These are phyloP conservation scores for Calyptomena viridis DNA, from an alignment of 2,113 vertebrate genomes.

Conservation along the genomic window DNA sequence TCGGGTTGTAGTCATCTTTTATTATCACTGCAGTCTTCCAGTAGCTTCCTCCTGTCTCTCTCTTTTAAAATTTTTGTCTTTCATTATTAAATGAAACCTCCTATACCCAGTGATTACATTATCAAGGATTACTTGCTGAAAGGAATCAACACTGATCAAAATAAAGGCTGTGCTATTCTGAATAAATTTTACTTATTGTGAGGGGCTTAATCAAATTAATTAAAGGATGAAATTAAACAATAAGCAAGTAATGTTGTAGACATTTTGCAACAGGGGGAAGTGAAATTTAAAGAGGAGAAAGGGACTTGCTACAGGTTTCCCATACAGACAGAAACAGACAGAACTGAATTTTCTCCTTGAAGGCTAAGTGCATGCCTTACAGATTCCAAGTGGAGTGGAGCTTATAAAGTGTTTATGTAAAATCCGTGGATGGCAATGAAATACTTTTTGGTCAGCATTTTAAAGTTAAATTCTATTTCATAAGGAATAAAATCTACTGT, in stretches of 20 bases:
- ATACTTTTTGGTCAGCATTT: conserved; percentile 18
- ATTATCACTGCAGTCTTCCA: conserved; percentile 46
- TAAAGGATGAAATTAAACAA: conserved; percentile 20
- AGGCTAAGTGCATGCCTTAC: not conserved
- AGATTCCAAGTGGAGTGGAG: not conserved
- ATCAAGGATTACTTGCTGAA: conserved; percentile 47
- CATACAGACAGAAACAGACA: not conserved
- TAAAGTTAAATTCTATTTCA: conserved; percentile 40
- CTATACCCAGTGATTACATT: conserved; percentile 21
- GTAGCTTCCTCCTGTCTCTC: conserved; percentile 11
- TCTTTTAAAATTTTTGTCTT: conserved; percentile 36
- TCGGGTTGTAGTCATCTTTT: conserved; percentile 48
- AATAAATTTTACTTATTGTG: conserved; percentile 18
- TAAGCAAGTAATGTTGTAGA: not conserved
- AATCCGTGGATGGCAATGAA: not conserved
- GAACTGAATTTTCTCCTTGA: not conserved
- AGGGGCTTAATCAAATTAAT: conserved; percentile 12
- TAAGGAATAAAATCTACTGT: conserved; percentile 12
- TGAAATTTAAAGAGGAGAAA: not conserved
- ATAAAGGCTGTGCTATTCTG: not conserved
- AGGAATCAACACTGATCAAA: conserved; percentile 35
- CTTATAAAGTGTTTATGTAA: conserved; percentile 30
- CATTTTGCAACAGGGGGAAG: not conserved
- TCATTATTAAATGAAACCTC: conserved; percentile 24
- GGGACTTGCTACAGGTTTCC: not conserved